Percentiles rank a stretch among this genome's conserved stretches.
Conservation (phyloP, 2,797 vertebrate species). For the Phoxinus dragarum region DNA sequence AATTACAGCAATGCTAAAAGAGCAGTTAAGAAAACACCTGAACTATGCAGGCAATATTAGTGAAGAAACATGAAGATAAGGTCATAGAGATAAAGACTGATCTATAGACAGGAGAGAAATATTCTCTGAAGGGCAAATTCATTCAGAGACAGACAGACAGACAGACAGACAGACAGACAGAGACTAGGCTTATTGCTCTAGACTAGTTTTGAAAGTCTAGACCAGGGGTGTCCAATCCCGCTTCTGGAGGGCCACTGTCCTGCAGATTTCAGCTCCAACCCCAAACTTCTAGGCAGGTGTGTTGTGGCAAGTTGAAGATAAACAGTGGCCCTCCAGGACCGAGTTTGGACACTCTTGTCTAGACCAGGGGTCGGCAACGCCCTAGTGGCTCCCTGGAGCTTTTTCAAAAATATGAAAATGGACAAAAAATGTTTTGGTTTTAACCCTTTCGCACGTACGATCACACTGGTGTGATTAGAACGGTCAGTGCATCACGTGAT, state of each 20-base stretch:
- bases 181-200: neutral
- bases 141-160: too few relatives aligned
- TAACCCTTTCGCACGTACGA: too few relatives aligned
- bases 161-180: neutral
- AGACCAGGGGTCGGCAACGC: neutral
- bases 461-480: too few relatives aligned
- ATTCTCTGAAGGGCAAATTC: slow-evolving; percentile 15
- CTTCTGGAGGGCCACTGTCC: neutral
- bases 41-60: slow-evolving; percentile 69
- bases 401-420: too few relatives aligned
- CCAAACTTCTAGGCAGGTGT: neutral
- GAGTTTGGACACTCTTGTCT: neutral
- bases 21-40: neutral
- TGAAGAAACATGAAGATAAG: slow-evolving; percentile 71
- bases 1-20: neutral
- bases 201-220: neutral
- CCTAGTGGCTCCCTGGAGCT: too few relatives aligned
- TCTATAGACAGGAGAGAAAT: slow-evolving; percentile 46
- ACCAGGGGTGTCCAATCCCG: neutral
- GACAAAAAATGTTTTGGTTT: too few relatives aligned
- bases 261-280: neutral
- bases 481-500: too few relatives aligned
- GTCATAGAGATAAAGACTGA: slow-evolving; percentile 54
- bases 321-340: neutral
- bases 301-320: neutral